phyloP scores from a whole-genome alignment of 1,140 invertebrate genomes.

The Meloidogyne chitwoodi region DNA sequence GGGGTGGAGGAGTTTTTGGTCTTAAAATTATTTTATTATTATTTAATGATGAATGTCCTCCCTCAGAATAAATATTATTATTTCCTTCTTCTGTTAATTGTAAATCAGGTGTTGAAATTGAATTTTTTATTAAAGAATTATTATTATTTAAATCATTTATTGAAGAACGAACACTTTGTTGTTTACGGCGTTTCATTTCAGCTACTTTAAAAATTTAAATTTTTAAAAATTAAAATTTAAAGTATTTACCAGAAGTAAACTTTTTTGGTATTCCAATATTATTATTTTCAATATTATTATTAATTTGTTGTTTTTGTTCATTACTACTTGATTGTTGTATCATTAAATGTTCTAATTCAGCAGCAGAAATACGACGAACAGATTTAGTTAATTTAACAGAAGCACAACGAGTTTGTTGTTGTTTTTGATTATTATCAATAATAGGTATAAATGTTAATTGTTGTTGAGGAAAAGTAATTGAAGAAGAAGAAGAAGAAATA shows the following conservation, averaged over 20 bases:
- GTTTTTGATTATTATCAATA: too few species aligned
- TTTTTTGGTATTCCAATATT: constrained; percentile 65
- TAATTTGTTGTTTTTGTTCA: constrained; percentile 46
- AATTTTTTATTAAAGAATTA: constrained; percentile 41
- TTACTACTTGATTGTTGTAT: constrained; percentile 67
- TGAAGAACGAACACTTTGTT: constrained; percentile 30
- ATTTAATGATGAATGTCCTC: too few species aligned
- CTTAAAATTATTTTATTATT: constrained; percentile 31
- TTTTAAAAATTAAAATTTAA: not conserved
- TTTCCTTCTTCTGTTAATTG: not conserved
- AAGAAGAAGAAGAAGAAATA: not conserved
- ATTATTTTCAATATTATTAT: not conserved
- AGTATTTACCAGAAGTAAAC: constrained; percentile 71
- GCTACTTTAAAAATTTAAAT: constrained; percentile 66
- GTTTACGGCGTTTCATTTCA: constrained; percentile 82
- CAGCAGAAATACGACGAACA: constrained; percentile 78
- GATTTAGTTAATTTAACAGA: constrained; percentile 77
- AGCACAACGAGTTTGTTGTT: constrained; percentile 62
- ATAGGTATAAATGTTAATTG: not conserved
- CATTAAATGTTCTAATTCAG: constrained; percentile 83
- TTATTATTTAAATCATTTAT: not conserved
- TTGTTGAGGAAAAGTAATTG: not conserved
- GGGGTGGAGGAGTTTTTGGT: constrained; percentile 53
- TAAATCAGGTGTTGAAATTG: constrained; percentile 48
- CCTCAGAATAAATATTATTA: not conserved